Conservation (phyloP, 2,797 vertebrate species). For the Rhinoraja longicauda region DNA sequence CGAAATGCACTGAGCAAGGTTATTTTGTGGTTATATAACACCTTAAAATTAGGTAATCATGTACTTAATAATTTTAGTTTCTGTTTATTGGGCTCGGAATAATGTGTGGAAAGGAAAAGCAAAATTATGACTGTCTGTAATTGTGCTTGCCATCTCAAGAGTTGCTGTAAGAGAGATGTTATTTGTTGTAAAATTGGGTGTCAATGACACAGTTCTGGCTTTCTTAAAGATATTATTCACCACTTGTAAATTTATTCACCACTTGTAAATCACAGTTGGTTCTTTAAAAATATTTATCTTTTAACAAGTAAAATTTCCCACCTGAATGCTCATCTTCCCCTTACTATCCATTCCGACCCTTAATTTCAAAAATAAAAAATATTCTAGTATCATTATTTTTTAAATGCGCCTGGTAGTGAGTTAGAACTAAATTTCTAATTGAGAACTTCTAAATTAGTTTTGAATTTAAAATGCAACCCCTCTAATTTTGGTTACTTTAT, state of each 20-base stretch:
- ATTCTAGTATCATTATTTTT: not conserved
- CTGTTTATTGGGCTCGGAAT: not conserved
- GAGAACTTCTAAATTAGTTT: not conserved
- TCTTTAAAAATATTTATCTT: not conserved
- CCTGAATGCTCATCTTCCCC: not conserved
- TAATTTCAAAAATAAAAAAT: not conserved
- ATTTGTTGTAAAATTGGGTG: not conserved
- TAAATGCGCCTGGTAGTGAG: too few relatives aligned
- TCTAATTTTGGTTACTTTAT: not conserved
- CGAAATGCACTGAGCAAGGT: slow-evolving; percentile 7
- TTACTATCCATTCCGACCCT: not conserved
- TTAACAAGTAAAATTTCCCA: not conserved
- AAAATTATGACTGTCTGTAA: not conserved
- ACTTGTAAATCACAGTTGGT: not conserved
- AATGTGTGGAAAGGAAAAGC: not conserved
- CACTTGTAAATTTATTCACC: not conserved
- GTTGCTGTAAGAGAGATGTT: not conserved
- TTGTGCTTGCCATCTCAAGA: not conserved
- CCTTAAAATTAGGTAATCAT: slow-evolving; percentile 22
- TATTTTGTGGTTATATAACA: not conserved
- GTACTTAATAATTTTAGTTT: not conserved
- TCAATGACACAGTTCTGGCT: not conserved
- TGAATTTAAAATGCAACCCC: not conserved
- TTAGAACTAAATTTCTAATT: not conserved
- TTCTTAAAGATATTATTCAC: not conserved